These are phyloP conservation scores for Chamaetylas fuelleborni DNA, from an alignment of 2,113 vertebrate genomes.

Conservation along the genomic window DNA sequence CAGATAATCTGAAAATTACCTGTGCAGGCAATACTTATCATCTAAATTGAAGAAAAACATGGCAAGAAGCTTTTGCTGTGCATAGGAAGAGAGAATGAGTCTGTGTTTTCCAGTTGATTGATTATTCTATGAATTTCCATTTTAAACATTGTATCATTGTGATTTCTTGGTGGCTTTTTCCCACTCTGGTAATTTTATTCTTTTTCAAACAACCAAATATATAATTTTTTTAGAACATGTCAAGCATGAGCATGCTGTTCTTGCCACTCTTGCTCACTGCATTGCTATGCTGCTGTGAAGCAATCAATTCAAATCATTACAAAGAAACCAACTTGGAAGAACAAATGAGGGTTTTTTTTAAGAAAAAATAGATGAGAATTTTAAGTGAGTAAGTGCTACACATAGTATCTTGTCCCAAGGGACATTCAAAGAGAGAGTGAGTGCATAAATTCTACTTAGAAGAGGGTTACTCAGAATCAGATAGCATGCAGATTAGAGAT, in stretches of 20 bases:
- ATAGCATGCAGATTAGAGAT: slow-evolving; percentile 1
- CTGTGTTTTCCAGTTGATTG: background rate
- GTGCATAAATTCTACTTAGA: background rate
- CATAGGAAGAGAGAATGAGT: background rate
- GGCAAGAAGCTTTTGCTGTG: background rate
- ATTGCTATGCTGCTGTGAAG: background rate
- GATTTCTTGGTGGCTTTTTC: background rate
- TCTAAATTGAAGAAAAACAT: background rate
- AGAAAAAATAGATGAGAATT: background rate
- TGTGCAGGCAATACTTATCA: background rate
- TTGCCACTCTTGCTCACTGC: background rate
- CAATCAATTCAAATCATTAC: background rate
- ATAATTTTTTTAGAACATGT: background rate
- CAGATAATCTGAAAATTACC: background rate
- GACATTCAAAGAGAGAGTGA: background rate
- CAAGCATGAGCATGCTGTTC: background rate
- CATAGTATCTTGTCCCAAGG: background rate
- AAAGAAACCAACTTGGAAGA: background rate
- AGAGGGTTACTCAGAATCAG: background rate
- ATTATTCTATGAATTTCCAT: background rate
- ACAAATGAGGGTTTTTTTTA: background rate
- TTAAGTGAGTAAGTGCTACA: background rate
- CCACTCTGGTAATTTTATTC: background rate
- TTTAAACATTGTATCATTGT: background rate
- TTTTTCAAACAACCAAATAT: background rate